Evolutionary conservation across 2,888 invertebrate genomes (phyloP).

Genomic region (Ennomos quercinarius): DNA sequence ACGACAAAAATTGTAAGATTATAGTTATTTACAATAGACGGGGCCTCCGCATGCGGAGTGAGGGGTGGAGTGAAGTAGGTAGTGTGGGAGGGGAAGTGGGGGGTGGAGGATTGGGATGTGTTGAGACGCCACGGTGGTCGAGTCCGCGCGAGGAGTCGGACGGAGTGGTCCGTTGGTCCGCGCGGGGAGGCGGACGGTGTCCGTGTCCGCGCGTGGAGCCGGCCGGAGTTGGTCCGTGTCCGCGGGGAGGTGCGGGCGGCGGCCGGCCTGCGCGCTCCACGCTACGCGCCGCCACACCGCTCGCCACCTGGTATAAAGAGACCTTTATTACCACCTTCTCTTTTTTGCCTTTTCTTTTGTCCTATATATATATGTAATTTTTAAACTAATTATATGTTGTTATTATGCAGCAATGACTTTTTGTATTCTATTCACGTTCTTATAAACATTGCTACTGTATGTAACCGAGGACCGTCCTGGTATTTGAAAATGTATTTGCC

Average conservation of each 20-base stretch:
- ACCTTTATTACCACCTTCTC: too few relatives aligned
- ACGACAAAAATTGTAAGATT: constrained; percentile 81
- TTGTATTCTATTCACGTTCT: too few relatives aligned
- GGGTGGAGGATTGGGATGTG: constrained; percentile 43
- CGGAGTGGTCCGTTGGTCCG: constrained; percentile 55
- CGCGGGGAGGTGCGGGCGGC: constrained; percentile 49
- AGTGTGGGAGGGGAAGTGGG: constrained; percentile 47
- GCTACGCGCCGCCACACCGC: constrained; percentile 77
- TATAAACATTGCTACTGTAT: too few relatives aligned
- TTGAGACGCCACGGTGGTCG: constrained; percentile 72
- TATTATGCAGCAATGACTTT: too few relatives aligned
- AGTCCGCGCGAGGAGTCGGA: constrained; percentile 55
- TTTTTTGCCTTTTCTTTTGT: too few relatives aligned
- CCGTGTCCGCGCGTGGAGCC: constrained; percentile 54
- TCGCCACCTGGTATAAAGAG: constrained; percentile 71
- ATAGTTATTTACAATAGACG: constrained; percentile 84
- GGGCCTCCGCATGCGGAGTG: constrained; percentile 45
- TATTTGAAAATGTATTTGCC: too few relatives aligned
- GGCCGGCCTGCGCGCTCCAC: constrained; percentile 46
- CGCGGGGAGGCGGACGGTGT: constrained; percentile 45
- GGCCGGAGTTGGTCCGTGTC: constrained; percentile 56
- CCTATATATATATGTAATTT: too few relatives aligned
- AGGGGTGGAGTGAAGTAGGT: constrained; percentile 43
- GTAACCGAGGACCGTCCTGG: too few relatives aligned
- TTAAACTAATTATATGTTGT: too few relatives aligned